phyloP scores from a whole-genome alignment of 2,888 invertebrate species.

The Diaperis boleti region DNA sequence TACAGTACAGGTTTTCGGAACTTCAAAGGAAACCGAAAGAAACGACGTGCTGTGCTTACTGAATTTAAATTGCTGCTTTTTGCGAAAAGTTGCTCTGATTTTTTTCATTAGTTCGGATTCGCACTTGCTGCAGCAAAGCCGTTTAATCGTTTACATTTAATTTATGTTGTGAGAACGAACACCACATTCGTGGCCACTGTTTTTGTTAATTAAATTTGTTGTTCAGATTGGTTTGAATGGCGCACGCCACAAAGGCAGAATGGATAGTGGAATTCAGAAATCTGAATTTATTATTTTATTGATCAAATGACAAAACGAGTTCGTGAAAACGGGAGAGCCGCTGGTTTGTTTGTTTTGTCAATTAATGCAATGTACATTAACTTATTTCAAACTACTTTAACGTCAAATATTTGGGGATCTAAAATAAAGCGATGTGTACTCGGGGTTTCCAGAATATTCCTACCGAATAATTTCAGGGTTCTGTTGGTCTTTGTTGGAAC shows the following conservation, averaged over 20 bases:
- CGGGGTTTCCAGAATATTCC: no score
- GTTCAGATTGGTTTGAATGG: background rate
- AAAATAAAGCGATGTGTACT: no score
- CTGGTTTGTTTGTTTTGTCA: background rate
- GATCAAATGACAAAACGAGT: background rate
- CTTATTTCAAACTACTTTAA: no score
- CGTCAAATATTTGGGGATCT: no score
- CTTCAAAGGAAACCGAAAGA: slow-evolving; percentile 18
- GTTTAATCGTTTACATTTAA: background rate
- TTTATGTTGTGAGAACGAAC: background rate
- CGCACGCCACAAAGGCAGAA: background rate
- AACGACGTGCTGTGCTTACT: background rate
- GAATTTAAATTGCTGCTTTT: background rate
- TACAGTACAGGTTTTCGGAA: slow-evolving; percentile 11
- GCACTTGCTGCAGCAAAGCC: background rate
- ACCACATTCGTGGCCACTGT: background rate
- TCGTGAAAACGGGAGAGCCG: background rate
- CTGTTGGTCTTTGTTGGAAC: no score
- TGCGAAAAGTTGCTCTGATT: background rate
- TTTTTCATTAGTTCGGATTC: background rate
- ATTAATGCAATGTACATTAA: background rate
- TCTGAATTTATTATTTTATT: background rate
- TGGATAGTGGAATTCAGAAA: background rate
- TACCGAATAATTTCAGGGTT: no score
- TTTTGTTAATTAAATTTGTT: background rate